These are phyloP conservation scores for Macrosiphum euphorbiae DNA, from an alignment of 2,888 invertebrate genomes.

Conservation along the genomic window DNA sequence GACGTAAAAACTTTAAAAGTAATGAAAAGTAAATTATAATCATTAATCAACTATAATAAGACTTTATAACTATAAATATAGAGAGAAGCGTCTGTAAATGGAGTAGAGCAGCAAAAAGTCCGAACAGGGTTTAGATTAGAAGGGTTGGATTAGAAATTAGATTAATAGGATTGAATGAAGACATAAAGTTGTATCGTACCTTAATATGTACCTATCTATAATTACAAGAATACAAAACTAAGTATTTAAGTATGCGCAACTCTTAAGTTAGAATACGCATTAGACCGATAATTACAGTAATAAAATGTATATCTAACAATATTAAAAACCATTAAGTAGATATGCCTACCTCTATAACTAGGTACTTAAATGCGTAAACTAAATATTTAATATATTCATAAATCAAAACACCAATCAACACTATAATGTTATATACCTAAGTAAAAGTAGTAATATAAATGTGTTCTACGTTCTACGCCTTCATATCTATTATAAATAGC, in stretches of 20 bases:
- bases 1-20: neutral
- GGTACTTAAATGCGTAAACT: neutral
- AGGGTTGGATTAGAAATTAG: neutral
- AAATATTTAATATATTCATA: neutral
- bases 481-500: slow-evolving; percentile 3
- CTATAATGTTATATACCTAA: neutral
- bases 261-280: neutral
- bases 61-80: neutral
- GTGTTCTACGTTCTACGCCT: neutral
- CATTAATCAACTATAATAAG: neutral
- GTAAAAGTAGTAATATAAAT: neutral
- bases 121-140: neutral
- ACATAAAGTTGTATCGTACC: neutral
- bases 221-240: neutral
- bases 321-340: neutral
- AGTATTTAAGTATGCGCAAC: neutral
- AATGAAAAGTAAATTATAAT: neutral
- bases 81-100: neutral
- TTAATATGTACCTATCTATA: neutral
- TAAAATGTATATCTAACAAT: neutral
- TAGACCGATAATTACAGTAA: neutral
- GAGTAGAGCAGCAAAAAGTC: neutral
- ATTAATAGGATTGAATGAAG: neutral
- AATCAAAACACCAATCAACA: neutral
- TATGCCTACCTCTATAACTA: neutral